These are phyloP conservation scores for Notothenia coriiceps DNA, from an alignment of 2,113 vertebrate species.

Conservation along the genomic window DNA sequence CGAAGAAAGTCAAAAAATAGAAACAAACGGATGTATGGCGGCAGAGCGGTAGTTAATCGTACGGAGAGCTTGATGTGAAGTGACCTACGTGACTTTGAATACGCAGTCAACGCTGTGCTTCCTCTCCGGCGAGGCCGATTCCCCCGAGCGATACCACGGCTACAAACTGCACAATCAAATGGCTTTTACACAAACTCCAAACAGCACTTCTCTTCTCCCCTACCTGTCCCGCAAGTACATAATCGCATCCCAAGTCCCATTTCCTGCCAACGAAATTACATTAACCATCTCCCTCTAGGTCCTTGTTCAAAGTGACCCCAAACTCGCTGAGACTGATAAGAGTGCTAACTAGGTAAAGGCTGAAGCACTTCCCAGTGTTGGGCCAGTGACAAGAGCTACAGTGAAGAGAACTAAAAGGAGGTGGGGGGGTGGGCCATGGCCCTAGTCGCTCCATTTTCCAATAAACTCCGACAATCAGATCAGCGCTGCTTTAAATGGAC, in stretches of 20 bases:
- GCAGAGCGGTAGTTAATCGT: constrained; percentile 10
- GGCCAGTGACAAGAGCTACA: constrained; percentile 57
- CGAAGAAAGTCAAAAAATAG: constrained; percentile 30
- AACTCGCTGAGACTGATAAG: constrained; percentile 82
- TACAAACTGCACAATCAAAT: constrained; percentile 52
- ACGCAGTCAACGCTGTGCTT: neutral
- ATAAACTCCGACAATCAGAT: constrained; percentile 88
- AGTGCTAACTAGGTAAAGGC: constrained; percentile 84
- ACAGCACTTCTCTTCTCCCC: constrained; percentile 60
- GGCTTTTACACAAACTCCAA: constrained; percentile 70
- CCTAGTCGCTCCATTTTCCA: constrained; percentile 84
- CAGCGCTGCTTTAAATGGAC: constrained; percentile 87
- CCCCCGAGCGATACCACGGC: constrained; percentile 27
- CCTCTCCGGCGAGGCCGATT: constrained; percentile 33
- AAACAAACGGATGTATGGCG: constrained; percentile 37
- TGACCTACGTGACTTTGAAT: constrained; percentile 40
- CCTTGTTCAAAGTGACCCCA: constrained; percentile 82
- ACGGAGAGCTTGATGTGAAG: constrained; percentile 29
- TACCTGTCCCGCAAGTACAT: constrained; percentile 77
- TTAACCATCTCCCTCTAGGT: constrained; percentile 82
- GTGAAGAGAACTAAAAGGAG: constrained; percentile 45
- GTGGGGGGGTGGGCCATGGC: constrained; percentile 46
- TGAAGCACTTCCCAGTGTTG: constrained; percentile 75
- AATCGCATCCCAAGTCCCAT: constrained; percentile 79
- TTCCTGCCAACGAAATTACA: constrained; percentile 84